These are phyloP conservation scores for Aplocera efformata DNA, from an alignment of 2,888 invertebrate genomes.

Conservation along the genomic window DNA sequence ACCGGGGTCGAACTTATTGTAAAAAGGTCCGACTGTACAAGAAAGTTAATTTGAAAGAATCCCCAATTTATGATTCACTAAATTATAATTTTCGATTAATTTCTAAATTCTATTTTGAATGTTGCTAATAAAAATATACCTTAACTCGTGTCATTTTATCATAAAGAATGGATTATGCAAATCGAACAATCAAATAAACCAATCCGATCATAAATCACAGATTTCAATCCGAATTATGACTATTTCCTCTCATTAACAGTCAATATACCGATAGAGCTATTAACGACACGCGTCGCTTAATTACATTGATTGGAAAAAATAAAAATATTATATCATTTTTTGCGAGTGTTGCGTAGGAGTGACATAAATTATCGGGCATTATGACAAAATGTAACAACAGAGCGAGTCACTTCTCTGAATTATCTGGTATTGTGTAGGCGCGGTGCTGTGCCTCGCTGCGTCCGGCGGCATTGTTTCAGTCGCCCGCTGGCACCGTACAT, in stretches of 20 bases:
- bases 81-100: background rate
- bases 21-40: constrained; percentile 1
- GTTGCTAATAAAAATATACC: background rate
- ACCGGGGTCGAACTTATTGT: constrained; percentile 19
- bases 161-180: constrained; percentile 43
- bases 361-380: constrained; percentile 50
- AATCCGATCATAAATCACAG: constrained; percentile 42
- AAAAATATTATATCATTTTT: constrained; percentile 42
- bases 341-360: constrained; percentile 44
- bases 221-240: constrained; percentile 46
- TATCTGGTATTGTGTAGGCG: constrained; percentile 32
- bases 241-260: constrained; percentile 46
- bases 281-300: constrained; percentile 37
- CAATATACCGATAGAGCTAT: constrained; percentile 42
- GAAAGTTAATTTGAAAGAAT: constrained; percentile 1
- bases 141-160: background rate
- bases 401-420: constrained; percentile 41
- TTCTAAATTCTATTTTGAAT: background rate
- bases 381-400: constrained; percentile 40
- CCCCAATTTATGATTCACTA: too few species aligned
- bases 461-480: constrained; percentile 45
- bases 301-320: constrained; percentile 40
- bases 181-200: constrained; percentile 37
- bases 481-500: constrained; percentile 41
- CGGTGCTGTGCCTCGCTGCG: constrained; percentile 38